Evolutionary conservation across 2,113 vertebrate species (phyloP), one percentile per base, ranked within the genome.

Genomic region (Pomatorhinus ruficollis): DNA sequence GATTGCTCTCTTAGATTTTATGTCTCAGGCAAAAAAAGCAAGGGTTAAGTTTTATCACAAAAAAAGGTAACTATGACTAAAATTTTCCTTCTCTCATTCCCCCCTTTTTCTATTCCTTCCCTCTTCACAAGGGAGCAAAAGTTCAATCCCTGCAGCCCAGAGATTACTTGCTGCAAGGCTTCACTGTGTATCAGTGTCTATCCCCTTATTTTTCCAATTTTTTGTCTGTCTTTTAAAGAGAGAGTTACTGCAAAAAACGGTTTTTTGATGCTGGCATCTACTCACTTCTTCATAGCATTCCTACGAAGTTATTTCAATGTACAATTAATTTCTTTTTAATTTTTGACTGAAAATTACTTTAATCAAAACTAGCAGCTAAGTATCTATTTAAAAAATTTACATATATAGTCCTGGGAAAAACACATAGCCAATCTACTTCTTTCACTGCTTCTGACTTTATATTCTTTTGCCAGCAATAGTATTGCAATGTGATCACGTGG

Each of bases 41-140:
- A 25, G 2, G 3, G 10, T 42, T 14, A 90, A 50, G 23, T 76
- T 93, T 86, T 40, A 89, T 60, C 37, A 49, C 3, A 1, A 86
- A 83, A 80, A 61, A 20, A 1, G 1, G 56, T n/a, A 83, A 45
- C 13, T 20, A 47, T 31, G 6, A 57, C 44, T 53, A 60, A 86
- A 42, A 16, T 57, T 69, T 40, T 63, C 7, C 4, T 11, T 5
- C 18, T 19, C 11, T 14, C 5, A 52, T 35, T 53, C 6, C 5
- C 2, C 1, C 3, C 5, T 16, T 37, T 56, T 56, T 5, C 25
- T 35, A 25, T 20, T n/a, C 4, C 6, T 21, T 1, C 5, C 2
- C 5, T 47, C 14, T 76, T 35, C 13, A 57, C 15, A 70, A 64
- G 2, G 12, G 61, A 54, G 27, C 24, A 75, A 31, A 75, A 66